A percentile compares a stretch with the other conserved stretches of the same genome.
Conservation (phyloP, 2,888 invertebrate genomes). For the Lepidochrysops patricia region DNA sequence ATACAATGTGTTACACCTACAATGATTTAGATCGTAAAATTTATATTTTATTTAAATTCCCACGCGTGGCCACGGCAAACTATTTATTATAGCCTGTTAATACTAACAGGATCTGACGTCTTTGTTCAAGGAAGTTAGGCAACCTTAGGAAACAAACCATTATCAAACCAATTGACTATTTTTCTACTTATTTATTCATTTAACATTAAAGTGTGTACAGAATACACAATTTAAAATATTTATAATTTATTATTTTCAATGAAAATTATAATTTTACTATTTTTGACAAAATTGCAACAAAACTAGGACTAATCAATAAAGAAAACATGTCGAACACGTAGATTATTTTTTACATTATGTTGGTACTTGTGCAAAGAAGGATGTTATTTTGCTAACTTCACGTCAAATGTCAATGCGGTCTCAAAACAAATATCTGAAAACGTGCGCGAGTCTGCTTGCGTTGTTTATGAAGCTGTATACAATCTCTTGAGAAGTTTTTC, state of each 20-base stretch:
- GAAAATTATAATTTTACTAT: background rate
- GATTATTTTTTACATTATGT: conserved; percentile 20
- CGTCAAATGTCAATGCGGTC: conserved; percentile 43
- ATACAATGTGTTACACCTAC: too few species aligned
- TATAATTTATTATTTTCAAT: background rate
- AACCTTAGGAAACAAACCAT: too few species aligned
- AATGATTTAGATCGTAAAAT: too few species aligned
- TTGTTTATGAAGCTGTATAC: conserved; percentile 34
- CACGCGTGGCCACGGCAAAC: too few species aligned
- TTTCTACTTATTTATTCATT: too few species aligned
- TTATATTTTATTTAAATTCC: too few species aligned
- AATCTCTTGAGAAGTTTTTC: conserved; percentile 26
- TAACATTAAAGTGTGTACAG: too few species aligned
- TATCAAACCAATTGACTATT: too few species aligned
- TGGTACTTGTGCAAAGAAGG: conserved; percentile 32
- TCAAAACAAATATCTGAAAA: conserved; percentile 58
- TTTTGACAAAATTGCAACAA: background rate
- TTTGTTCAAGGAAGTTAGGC: too few species aligned
- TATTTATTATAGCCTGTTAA: too few species aligned
- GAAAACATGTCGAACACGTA: background rate
- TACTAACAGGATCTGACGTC: too few species aligned
- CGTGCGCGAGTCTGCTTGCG: conserved; percentile 34
- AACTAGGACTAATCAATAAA: background rate
- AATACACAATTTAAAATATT: background rate
- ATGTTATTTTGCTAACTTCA: conserved; percentile 67